Conservation (phyloP, 2,113 vertebrate species). For the Dasyprocta punctata region DNA sequence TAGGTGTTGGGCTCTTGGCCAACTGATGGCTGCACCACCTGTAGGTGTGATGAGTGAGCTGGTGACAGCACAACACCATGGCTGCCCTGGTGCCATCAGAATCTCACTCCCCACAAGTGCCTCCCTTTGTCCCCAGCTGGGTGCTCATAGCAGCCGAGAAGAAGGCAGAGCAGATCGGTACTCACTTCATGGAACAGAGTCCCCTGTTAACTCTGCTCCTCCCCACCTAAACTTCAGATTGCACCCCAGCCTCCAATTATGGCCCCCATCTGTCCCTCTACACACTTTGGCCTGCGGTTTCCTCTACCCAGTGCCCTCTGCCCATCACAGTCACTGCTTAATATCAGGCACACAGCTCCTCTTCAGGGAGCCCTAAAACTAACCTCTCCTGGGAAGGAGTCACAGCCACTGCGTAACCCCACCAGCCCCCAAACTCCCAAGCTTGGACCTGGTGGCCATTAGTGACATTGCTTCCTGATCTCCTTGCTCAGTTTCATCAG, state of each 20-base stretch:
- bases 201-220: not conserved
- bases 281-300: not conserved
- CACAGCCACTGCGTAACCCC: not conserved
- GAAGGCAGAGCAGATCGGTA: no score
- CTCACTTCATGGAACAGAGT: not conserved
- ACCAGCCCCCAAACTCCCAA: not conserved
- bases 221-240: not conserved
- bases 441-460: not conserved
- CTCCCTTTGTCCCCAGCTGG: not conserved
- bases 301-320: fast-evolving
- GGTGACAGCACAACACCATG: not conserved
- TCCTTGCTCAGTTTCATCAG: not conserved
- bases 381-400: not conserved
- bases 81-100: fast-evolving
- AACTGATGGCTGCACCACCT: not conserved
- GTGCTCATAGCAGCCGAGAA: not conserved
- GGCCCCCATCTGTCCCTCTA: not conserved
- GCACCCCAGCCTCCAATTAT: no score
- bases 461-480: not conserved
- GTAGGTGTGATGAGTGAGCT: not conserved
- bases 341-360: not conserved
- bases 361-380: not conserved
- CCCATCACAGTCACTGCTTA: not conserved
- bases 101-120: not conserved
- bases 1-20: not conserved